Base-by-base conservation (phyloP, 2,888 invertebrate genomes). In the Coecobrya sp. region DNA sequence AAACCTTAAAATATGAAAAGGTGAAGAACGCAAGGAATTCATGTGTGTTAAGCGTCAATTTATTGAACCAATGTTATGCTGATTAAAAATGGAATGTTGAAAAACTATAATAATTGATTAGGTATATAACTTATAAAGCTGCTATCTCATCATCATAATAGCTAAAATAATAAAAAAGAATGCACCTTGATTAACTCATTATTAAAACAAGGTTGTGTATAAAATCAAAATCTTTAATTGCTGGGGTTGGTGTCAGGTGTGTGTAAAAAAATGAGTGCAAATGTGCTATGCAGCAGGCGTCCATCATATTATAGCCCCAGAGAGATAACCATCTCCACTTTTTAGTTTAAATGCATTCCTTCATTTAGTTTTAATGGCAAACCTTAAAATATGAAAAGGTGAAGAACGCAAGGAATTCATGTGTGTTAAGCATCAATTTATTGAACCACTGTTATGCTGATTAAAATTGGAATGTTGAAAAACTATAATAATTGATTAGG, bases 341-440 rank as follows among this genome's bases (percentile, higher is more conserved):
- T 36, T 36, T 36, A 36, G 2, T 7, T 36, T 36, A 36, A 36
- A 36, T 7, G 36, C 36, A 36, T 36, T 36, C 36, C 36, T 36
- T 36, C 36, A 7, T 36, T 36, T 36, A 36, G 2, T 36, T 36
- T 7, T 4, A 36, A 36, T 36, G 36, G 7, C 19, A 65, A 70
- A 70, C 11, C 13, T n/a, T n/a, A n/a, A n/a, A n/a, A n/a, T n/a
- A n/a, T n/a, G n/a, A 70, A 70, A 36, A 36, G 30, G 30, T 70
- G 68, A 70, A 70, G 68, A 70, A 36, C 36, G 36, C 68, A 36
- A n/a, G 68, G 36, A 70, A 16, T 70, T n/a, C n/a, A n/a, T n/a
- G n/a, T 65, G 25, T 65, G 2, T 27, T 49, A 49, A 49, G 59
- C 27, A 27, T 11, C 7, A 65, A 65, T 11, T 70, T 36, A 36